A percentile compares a stretch with the other conserved stretches of the same genome.
Evolutionary conservation across 2,113 vertebrate species (phyloP).

Genomic region (Rafetus swinhoei): DNA sequence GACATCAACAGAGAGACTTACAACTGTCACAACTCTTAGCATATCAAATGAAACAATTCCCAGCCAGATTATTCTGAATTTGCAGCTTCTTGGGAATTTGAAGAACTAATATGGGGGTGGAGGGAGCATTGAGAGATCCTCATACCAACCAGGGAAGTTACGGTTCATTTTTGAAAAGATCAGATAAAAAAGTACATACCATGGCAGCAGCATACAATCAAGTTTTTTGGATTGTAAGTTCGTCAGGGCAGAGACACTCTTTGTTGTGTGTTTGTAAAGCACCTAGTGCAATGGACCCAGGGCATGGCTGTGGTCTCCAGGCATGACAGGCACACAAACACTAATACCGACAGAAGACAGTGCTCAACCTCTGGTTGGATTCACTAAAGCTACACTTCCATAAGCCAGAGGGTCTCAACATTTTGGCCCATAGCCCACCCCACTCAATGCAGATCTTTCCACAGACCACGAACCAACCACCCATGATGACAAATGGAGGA

Average conservation of each 20-base stretch:
- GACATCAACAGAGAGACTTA: background rate
- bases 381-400: background rate
- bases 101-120: background rate
- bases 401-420: too few species aligned
- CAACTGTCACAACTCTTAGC: background rate
- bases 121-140: too few species aligned
- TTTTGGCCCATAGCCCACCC: too few species aligned
- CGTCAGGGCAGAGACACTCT: background rate
- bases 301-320: background rate
- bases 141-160: background rate
- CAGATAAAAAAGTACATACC: background rate
- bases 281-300: background rate
- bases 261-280: background rate
- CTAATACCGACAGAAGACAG: background rate
- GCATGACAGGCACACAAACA: background rate
- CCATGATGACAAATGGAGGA: too few species aligned
- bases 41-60: background rate
- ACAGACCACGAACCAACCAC: too few species aligned
- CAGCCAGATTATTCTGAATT: background rate
- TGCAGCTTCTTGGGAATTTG: background rate
- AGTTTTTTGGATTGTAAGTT: background rate
- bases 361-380: background rate
- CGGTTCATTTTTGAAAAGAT: background rate
- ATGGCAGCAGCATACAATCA: background rate
- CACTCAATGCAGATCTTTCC: too few species aligned